Evolutionary conservation across 2,888 invertebrate species (phyloP).

Genomic region (Xestia rhomboidea): DNA sequence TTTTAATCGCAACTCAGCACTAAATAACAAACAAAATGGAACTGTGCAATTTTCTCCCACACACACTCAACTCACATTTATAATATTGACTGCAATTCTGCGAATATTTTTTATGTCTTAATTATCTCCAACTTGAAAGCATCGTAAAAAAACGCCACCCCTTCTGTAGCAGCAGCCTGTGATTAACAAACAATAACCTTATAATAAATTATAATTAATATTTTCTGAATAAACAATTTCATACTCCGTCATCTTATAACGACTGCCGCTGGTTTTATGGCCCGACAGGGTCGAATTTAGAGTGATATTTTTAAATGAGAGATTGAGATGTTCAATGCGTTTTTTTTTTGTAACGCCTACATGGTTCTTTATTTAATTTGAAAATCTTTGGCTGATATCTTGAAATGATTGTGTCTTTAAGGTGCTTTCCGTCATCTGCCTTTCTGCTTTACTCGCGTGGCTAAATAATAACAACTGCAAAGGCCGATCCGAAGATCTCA

Average conservation of each 20-base stretch:
- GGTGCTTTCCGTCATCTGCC: not conserved
- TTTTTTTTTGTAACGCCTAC: not conserved
- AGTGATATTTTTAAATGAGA: conserved; percentile 32
- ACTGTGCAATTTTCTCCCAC: conserved; percentile 48
- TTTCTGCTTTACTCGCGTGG: not conserved
- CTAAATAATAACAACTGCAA: not conserved
- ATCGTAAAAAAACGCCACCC: conserved; percentile 69
- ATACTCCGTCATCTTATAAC: conserved; percentile 53
- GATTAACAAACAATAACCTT: conserved; percentile 81
- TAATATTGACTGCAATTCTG: conserved; percentile 68
- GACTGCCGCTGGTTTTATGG: conserved; percentile 53
- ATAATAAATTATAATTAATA: conserved; percentile 78
- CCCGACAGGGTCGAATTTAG: conserved; percentile 31
- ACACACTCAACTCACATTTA: conserved; percentile 38
- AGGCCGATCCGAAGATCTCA: not conserved
- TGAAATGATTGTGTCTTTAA: not conserved
- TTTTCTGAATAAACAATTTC: conserved; percentile 73
- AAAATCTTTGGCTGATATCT: not conserved
- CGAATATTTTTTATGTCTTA: conserved; percentile 80
- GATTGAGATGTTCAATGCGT: conserved; percentile 16
- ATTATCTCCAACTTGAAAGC: conserved; percentile 72
- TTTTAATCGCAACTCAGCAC: not conserved
- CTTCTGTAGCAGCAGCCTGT: conserved; percentile 64
- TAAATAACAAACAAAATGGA: conserved; percentile 20
- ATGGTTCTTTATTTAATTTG: not conserved